phyloP scores from a whole-genome alignment of 2,888 invertebrate species.

The Acanthosoma haemorrhoidale region DNA sequence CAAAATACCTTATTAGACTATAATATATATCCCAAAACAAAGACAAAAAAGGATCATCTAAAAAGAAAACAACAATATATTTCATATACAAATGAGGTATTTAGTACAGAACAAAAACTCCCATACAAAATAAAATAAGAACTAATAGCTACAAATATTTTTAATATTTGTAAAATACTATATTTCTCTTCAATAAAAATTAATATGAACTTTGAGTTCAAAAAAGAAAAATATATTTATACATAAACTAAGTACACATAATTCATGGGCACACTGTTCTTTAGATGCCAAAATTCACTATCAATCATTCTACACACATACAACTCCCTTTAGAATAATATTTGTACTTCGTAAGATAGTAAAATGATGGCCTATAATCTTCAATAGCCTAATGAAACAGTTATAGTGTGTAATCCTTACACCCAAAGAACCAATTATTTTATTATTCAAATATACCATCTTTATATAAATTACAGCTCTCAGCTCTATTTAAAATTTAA shows the following conservation, averaged over 20 bases:
- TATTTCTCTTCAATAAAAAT: constrained; percentile 31
- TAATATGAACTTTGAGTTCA: constrained; percentile 37
- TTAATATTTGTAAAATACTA: constrained; percentile 30
- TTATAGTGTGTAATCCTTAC: constrained; percentile 21
- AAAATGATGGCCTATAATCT: constrained; percentile 13
- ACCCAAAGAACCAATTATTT: constrained; percentile 23
- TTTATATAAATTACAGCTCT: neutral
- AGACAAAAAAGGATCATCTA: constrained; percentile 24
- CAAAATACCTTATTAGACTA: constrained; percentile 30
- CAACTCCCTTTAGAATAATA: constrained; percentile 12
- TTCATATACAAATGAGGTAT: constrained; percentile 35
- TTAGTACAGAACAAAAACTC: constrained; percentile 40
- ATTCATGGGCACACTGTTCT: constrained; percentile 37
- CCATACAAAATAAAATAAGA: constrained; percentile 37
- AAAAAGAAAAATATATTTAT: neutral
- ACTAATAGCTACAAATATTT: constrained; percentile 33
- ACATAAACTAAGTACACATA: constrained; percentile 35
- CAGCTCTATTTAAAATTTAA: constrained; percentile 31
- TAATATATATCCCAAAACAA: constrained; percentile 33
- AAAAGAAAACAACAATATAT: constrained; percentile 27
- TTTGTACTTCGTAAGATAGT: constrained; percentile 18
- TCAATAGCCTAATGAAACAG: neutral
- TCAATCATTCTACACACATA: constrained; percentile 23
- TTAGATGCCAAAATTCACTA: constrained; percentile 21
- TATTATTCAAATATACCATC: neutral